A percentile compares a stretch with the other conserved stretches of the same genome.
These are phyloP conservation scores for Ibidorhyncha struthersii DNA, from an alignment of 2,113 vertebrate genomes.

Conservation along the genomic window DNA sequence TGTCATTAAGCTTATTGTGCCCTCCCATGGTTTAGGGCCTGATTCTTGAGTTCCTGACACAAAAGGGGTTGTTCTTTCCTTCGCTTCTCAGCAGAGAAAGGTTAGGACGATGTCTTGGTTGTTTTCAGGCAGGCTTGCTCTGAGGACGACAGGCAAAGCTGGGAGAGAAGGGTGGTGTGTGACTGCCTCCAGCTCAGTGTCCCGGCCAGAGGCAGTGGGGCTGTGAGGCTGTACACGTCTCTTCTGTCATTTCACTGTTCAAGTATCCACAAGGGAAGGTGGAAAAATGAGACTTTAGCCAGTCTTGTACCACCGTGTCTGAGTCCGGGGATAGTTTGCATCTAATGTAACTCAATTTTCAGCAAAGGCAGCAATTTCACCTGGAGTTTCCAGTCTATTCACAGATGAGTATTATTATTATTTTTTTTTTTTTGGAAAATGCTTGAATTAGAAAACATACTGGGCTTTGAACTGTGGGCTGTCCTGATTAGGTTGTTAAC, in stretches of 20 bases:
- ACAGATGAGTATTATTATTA: neutral
- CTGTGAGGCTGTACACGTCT: neutral
- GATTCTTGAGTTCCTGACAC: neutral
- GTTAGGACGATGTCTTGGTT: neutral
- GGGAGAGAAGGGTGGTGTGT: neutral
- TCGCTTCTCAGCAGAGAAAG: neutral
- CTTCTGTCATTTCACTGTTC: neutral
- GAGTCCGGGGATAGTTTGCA: neutral
- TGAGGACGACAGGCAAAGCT: neutral
- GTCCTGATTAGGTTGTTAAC: neutral
- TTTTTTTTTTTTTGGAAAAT: neutral
- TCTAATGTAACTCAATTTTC: neutral
- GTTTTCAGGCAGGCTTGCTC: neutral
- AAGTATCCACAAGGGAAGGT: neutral
- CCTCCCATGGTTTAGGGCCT: neutral
- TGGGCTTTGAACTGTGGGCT: neutral
- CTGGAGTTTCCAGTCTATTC: neutral
- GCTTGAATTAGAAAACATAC: neutral
- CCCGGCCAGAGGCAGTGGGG: neutral
- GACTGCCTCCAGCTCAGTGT: neutral
- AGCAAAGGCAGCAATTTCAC: neutral
- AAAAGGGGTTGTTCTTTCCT: neutral
- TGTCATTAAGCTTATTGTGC: neutral
- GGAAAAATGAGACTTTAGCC: neutral
- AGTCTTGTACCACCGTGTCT: neutral